Evolutionary conservation across 1,140 invertebrate species (phyloP), one percentile per base, ranked within the genome.

Genomic region (Helicoverpa armigera): DNA sequence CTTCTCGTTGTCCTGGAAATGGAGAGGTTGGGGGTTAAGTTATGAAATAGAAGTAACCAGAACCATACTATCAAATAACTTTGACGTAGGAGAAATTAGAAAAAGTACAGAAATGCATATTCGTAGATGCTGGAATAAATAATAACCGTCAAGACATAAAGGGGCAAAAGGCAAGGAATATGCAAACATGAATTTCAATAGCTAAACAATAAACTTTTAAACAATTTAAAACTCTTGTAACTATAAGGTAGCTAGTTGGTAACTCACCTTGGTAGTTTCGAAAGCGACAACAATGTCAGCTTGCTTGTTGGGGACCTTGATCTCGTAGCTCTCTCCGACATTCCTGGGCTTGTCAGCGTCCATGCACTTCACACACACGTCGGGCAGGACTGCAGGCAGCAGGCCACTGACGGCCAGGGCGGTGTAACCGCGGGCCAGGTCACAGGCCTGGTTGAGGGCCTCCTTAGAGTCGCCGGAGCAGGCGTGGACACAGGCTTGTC

Each of bases 261-360:
- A 43, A 65, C 75, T 79, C 79, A 95, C 95, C 85, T 90, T 84
- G 13, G 95, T 95, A 91, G 96, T 92, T 79, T 98, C 97, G n/a
- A 98, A 95, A 7, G 97, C 95, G 51, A 98, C 94, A 5, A 98
- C 91, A 80, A 98, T 95, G 85, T 98, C 97, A 10, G 97, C 97
- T 82, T 97, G 95, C 77, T 97, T 97, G 58, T 95, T 95, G 1
- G 97, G 97, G 31, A 96, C 88, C 86, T 97, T 97, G 0, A 97
- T 94, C 58, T 96, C 96, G 87, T 97, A 97, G 23, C 90, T 94
- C 43, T 97, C 96, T 5, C 96, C 96, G 14, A 96, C 72, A 0
- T 95, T 86, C 18, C 95, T 86, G 16, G 95, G 91, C 80, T 96
- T 88, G 11, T 95, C 93, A 0, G 96, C 95, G 29, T 96, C 95